Base-by-base conservation (phyloP, 1,140 invertebrate species). In the Calycopis cecrops region DNA sequence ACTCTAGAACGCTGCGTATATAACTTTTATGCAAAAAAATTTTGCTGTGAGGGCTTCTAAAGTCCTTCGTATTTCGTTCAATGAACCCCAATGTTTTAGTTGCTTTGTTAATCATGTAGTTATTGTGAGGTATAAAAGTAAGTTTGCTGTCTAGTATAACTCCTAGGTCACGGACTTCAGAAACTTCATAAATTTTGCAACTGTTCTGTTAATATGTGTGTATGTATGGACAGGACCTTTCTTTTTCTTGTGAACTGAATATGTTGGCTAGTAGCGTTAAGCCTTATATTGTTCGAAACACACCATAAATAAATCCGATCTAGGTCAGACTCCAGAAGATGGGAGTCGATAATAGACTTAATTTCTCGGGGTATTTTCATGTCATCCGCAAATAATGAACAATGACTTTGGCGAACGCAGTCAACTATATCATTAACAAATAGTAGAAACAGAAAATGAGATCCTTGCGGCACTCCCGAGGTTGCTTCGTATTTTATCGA, bases 51-150 rank as follows among this genome's bases (percentile, higher is more conserved):
- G 16, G 35, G 16, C n/a, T 7, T 35, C 38, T 21, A 16, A 21
- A 52, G 18, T 14, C 28, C 9, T 16, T 14, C 9, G 16, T 11
- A 9, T 18, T 38, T 0, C 49, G 12, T 16, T 17, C 21, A 9
- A 52, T 35, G 14, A 50, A 50, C 6, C 48, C 48, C 11, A 35
- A 14, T 14, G 12, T 28, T 35, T 50, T 33, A 7, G 28, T n/a
- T 1, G 28, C 12, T 17, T 14, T 50, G 9, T 14, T n/a, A 2
- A 14, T 33, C 1, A 50, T 50, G 34, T 35, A 50, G 10, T 50
- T n/a, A n/a, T n/a, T n/a, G n/a, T n/a, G 48, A 7, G 28, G 28
- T 7, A 9, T 14, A 16, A 50, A 50, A 9, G 21, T 35, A 6
- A 48, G 10, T 48, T 48, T n/a, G 4, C n/a, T n/a, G 11, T 48